phyloP scores from a whole-genome alignment of 2,113 vertebrate species.

The Telmatochromis brachygnathus region DNA sequence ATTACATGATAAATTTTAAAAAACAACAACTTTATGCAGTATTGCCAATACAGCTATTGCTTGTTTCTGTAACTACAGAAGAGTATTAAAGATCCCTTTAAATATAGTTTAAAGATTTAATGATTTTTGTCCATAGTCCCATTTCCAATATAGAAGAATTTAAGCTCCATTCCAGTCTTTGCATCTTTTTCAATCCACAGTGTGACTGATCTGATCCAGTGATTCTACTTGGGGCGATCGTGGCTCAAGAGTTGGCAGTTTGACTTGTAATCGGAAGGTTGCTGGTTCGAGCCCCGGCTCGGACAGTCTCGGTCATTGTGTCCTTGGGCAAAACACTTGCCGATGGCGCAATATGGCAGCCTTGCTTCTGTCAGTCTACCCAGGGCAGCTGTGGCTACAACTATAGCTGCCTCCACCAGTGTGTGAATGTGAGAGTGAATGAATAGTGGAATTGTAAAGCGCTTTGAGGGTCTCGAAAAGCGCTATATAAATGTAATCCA shows the following conservation, averaged over 20 bases:
- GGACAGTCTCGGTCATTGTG: fast-evolving
- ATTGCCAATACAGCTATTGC: not conserved
- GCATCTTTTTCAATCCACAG: not conserved
- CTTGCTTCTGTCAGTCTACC: not conserved
- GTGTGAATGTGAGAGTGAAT: not conserved
- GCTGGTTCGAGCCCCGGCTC: fast-evolving
- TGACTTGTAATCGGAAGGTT: not conserved
- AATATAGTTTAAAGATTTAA: not conserved
- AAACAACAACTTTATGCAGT: not conserved
- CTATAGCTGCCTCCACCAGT: not conserved
- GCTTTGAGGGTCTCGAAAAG: not conserved
- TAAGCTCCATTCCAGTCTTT: not conserved
- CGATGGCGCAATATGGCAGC: fast-evolving
- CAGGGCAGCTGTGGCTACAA: not conserved
- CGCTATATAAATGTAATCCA: not conserved
- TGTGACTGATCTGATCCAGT: not conserved
- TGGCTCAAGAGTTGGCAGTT: not conserved
- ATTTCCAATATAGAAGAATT: not conserved
- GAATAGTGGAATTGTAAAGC: not conserved
- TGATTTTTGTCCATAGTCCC: not conserved
- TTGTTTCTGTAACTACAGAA: not conserved
- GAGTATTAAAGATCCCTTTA: not conserved
- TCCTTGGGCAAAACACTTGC: not conserved
- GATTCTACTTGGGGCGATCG: not conserved
- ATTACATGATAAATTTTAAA: fast-evolving